Evolutionary conservation across 2,888 invertebrate genomes (phyloP).

Genomic region (Buathra laborator): DNA sequence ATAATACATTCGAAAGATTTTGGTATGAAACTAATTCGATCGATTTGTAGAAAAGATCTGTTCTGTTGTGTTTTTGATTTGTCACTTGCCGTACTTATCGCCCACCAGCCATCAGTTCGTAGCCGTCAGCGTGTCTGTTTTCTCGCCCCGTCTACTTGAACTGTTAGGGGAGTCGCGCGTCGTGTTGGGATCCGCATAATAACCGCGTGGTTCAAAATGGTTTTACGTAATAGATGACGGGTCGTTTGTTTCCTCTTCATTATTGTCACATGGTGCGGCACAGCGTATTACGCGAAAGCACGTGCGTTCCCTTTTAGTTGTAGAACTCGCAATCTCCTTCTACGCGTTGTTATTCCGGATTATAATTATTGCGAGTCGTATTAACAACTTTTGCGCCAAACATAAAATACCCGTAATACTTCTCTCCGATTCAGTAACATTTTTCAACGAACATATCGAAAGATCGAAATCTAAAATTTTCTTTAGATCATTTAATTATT

Average conservation of each 20-base stretch:
- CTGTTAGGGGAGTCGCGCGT: constrained; percentile 1
- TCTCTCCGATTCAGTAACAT: no score
- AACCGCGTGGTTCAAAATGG: constrained; percentile 6
- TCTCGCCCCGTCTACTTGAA: constrained; percentile 4
- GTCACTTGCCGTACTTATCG: constrained; percentile 21
- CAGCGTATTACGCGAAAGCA: constrained; percentile 30
- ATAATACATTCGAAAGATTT: background rate
- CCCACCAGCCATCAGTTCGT: background rate
- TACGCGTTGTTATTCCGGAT: background rate
- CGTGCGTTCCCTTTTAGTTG: constrained; percentile 37
- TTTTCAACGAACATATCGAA: no score
- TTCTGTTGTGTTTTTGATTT: background rate
- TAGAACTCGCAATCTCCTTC: constrained; percentile 6
- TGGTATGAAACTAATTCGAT: background rate
- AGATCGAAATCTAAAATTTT: no score
- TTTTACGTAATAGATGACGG: constrained; percentile 51
- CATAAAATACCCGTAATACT: no score
- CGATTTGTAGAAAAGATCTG: background rate
- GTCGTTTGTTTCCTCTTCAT: constrained; percentile 39
- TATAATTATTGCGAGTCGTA: constrained; percentile 36
- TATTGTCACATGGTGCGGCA: constrained; percentile 47
- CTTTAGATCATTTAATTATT: no score
- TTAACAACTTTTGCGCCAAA: background rate
- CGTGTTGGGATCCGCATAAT: constrained; percentile 18
- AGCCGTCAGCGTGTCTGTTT: constrained; percentile 28